Evolutionary conservation across 2,113 vertebrate species (phyloP), one percentile per base, ranked within the genome.

Genomic region (Hemiscyllium ocellatum): DNA sequence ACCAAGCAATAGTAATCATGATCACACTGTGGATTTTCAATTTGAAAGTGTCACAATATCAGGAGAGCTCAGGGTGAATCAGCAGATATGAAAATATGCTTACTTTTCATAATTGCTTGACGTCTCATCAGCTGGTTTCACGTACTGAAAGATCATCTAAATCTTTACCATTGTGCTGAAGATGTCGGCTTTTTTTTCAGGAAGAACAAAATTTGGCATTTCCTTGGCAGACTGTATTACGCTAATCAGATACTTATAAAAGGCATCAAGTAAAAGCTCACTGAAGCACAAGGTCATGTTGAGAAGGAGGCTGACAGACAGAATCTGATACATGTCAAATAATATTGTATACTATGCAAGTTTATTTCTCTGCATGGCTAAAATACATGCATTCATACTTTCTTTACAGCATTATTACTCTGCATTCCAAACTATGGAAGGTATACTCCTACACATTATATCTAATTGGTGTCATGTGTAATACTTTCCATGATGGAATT

Each of bases 401-500:
- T 89, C 0, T 89, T 56, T 52, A 29, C 26, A 89, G 26, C 86
- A 89, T 37, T 83, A 42, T 37, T 89, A 50, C 47, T 61, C 87
- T 65, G 61, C 87, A 65, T 90, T 61, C 87, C 87, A 90, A 90
- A 90, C 13, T 56, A 90, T 24, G 56, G 86, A 89, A 50, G 7
- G 50, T 56, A 50, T 29, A 89, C 86, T 56, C 47, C 86, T 89
- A 29, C 86, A 89, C 47, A 50, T 89, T 83, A 7, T 56, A 89
- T 52, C 24, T 50, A 89, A 89, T 56, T 89, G 86, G 50, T 89
- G 86, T 29, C 86, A 89, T 89, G 24, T 52, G 86, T 24, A 89
- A 56, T 89, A 89, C 24, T 89, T 89, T 89, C 86, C 86, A 89
- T 47, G 80, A 83, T 83, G 37, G 80, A 83, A 83, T 83, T 42